A percentile compares a stretch with the other conserved stretches of the same genome.
phyloP scores from a whole-genome alignment of 2,797 vertebrate genomes.

The Chelonia mydas region DNA sequence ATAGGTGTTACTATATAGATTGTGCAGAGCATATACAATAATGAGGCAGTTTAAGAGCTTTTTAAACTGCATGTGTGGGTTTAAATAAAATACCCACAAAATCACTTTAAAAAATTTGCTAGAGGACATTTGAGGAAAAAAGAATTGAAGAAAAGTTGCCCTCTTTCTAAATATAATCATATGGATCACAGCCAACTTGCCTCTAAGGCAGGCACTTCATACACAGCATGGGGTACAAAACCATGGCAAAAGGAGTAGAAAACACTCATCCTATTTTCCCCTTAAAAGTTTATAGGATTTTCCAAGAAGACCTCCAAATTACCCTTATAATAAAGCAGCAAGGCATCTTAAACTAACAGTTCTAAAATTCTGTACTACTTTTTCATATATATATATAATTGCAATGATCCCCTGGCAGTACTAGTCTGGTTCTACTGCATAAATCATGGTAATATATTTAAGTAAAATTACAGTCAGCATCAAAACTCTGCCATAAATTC shows the following conservation, averaged over 20 bases:
- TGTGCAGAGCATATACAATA: background rate
- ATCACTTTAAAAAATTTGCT: background rate
- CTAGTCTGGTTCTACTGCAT: background rate
- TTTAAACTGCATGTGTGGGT: background rate
- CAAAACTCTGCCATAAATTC: background rate
- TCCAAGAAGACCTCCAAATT: constrained; percentile 49
- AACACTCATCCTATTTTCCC: background rate
- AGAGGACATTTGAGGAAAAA: background rate
- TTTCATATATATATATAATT: background rate
- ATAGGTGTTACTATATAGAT: background rate
- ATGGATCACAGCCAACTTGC: background rate
- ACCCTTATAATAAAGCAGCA: constrained; percentile 52
- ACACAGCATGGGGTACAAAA: background rate
- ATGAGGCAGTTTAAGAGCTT: background rate
- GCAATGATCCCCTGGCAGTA: background rate
- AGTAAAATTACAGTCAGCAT: background rate
- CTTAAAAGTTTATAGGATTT: constrained; percentile 33
- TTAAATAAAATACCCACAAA: background rate
- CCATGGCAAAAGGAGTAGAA: background rate
- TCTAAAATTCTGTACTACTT: constrained; percentile 34
- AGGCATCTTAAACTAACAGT: constrained; percentile 55
- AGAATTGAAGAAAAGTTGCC: background rate
- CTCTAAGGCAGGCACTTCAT: background rate
- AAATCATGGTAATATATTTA: background rate
- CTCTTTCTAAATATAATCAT: background rate